Evolutionary conservation across 1,140 invertebrate genomes (phyloP).

Genomic region (Ceratoteleas bidentatus): DNA sequence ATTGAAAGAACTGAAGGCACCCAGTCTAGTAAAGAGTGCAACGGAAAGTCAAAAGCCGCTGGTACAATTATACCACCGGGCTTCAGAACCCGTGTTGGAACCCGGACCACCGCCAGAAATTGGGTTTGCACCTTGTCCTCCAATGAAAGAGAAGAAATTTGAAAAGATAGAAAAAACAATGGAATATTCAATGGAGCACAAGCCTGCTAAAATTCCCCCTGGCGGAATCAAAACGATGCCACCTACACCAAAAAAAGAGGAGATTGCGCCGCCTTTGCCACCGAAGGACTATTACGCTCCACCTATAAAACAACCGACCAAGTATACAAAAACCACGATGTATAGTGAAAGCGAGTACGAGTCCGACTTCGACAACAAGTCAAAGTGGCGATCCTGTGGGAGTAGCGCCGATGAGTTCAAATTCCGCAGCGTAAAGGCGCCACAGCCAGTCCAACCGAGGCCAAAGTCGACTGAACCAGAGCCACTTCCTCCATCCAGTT

Average conservation of each 20-base stretch:
- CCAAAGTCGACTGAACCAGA: conserved; percentile 83
- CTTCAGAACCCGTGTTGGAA: conserved; percentile 75
- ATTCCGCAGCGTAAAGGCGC: conserved; percentile 82
- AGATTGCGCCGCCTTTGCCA: conserved; percentile 75
- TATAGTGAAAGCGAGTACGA: conserved; percentile 86
- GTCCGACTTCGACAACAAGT: conserved; percentile 84
- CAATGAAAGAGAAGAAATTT: conserved; percentile 80
- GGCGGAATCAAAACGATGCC: conserved; percentile 81
- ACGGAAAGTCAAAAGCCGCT: conserved; percentile 68
- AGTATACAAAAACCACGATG: conserved; percentile 84
- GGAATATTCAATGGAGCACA: conserved; percentile 82
- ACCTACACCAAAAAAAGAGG: conserved; percentile 71
- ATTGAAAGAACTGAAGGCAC: conserved; percentile 79
- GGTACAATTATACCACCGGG: conserved; percentile 67
- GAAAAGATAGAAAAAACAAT: conserved; percentile 83
- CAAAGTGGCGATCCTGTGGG: conserved; percentile 85
- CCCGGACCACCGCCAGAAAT: conserved; percentile 86
- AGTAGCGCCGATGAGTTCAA: conserved; percentile 85
- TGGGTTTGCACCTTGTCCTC: conserved; percentile 81
- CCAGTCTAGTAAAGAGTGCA: conserved; percentile 80
- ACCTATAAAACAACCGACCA: conserved; percentile 76
- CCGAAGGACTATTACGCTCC: conserved; percentile 78
- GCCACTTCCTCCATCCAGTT: conserved; percentile 82
- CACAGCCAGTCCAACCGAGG: conserved; percentile 76
- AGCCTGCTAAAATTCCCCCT: conserved; percentile 81